Evolutionary conservation across 2,888 invertebrate species (phyloP).

Genomic region (Drosophila maculinotata): DNA sequence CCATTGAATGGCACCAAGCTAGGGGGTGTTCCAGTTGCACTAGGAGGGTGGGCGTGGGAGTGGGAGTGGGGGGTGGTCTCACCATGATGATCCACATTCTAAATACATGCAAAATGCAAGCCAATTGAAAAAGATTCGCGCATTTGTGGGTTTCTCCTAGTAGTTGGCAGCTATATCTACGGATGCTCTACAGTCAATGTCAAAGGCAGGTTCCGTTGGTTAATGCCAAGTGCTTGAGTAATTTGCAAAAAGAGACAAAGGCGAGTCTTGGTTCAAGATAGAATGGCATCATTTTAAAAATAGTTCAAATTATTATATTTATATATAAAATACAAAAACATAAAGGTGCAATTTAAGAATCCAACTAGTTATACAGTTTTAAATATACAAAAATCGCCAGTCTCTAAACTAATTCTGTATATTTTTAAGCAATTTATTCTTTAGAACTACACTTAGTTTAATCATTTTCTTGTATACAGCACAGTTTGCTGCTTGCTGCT

Average conservation of each 20-base stretch:
- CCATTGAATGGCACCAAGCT: slow-evolving; percentile 55
- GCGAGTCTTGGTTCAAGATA: no score
- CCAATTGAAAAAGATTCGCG: slow-evolving; percentile 73
- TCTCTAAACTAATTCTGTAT: no score
- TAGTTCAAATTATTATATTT: no score
- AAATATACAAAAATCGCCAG: no score
- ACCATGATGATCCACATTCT: slow-evolving; percentile 63
- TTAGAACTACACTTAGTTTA: background rate
- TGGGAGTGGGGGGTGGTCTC: slow-evolving; percentile 1
- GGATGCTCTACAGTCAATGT: slow-evolving; percentile 59
- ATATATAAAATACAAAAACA: no score
- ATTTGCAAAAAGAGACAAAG: background rate
- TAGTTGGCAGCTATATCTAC: slow-evolving; percentile 31
- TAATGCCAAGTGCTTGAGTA: background rate
- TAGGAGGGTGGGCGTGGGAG: background rate
- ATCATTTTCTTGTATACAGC: no score
- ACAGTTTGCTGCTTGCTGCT: slow-evolving; percentile 6
- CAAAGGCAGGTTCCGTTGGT: slow-evolving; percentile 34
- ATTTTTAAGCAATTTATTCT: no score
- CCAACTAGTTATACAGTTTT: no score
- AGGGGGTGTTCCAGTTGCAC: slow-evolving; percentile 29
- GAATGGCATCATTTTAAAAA: background rate
- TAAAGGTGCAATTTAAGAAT: no score
- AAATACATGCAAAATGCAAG: slow-evolving; percentile 67
- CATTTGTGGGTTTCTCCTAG: slow-evolving; percentile 40